Base-by-base conservation (phyloP, 2,797 vertebrate species). In the Rhodeus uyekii region DNA sequence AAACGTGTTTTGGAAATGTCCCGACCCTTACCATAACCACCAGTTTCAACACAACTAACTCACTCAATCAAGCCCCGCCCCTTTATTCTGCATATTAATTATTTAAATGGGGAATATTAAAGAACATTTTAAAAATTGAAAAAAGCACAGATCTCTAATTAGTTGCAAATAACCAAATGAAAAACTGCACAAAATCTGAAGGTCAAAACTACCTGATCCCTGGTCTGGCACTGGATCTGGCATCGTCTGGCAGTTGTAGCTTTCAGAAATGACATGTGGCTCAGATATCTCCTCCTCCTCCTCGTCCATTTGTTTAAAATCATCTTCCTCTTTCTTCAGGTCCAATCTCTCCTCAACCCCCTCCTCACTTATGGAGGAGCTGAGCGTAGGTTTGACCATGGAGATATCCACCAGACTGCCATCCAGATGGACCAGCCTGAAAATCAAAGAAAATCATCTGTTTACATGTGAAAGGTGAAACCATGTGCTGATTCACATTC, bases 391-490 rank as follows among this genome's bases (percentile, higher is more conserved):
- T 87, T 94, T 95, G 86, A 95, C 90, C 93, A 96, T 91, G 53
- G 96, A 94, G 65, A 99, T 87, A 86, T 99, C 97, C 0, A 95
- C 95, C 48, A 99, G 93, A 90, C 97, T 99, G 74, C 96, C 97
- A 2, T 99, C 97, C 61, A 96, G 95, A 86, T 98, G 96, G 24
- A 97, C 97, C 88, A 99, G 88, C 87, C 97, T 99, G 93, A 86
- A 60, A 86, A 38, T 81, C 16, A 73, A 63, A 24, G 18, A 24
- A 24, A 14, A 38, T 48, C 24, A 14, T 27, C n/a, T 24, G n/a
- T 55, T 24, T 13, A 55, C 0, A 4, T 10, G 3, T 55, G 5
- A 39, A n/a, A 2, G 18, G 53, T 50, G 46, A 8, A 19, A 22
- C 27, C 4, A 22, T 19, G 24, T 39, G 34, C 29, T 60, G 55